Percentiles rank a stretch among this genome's conserved stretches.
phyloP scores from a whole-genome alignment of 2,888 invertebrate species.

The Nomada lathburiana region DNA sequence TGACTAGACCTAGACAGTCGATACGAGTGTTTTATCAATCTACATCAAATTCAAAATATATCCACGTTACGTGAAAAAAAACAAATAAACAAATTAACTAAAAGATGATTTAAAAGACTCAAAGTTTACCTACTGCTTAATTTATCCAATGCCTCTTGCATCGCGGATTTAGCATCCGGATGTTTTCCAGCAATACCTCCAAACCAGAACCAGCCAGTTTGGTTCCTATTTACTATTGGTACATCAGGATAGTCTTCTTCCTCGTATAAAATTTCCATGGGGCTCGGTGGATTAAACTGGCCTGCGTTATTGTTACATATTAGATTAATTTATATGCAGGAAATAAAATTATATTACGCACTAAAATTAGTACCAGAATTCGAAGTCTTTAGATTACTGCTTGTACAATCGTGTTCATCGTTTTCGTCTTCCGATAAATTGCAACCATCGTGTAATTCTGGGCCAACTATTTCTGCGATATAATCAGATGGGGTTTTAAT shows the following conservation, averaged over 20 bases:
- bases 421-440: slow-evolving; percentile 83
- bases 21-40: slow-evolving; percentile 33
- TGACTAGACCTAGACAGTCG: slow-evolving; percentile 77
- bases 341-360: neutral
- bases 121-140: slow-evolving; percentile 90
- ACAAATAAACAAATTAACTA: slow-evolving; percentile 30
- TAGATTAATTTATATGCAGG: neutral
- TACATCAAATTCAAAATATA: neutral
- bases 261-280: slow-evolving; percentile 85
- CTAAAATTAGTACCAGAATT: slow-evolving; percentile 76
- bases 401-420: slow-evolving; percentile 78
- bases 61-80: slow-evolving; percentile 22
- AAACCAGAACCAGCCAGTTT: slow-evolving; percentile 93
- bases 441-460: slow-evolving; percentile 82
- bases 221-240: slow-evolving; percentile 88
- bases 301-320: slow-evolving; percentile 73
- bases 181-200: slow-evolving; percentile 92
- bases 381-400: slow-evolving; percentile 78
- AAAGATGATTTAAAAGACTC: slow-evolving; percentile 62
- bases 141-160: slow-evolving; percentile 90
- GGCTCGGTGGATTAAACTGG: slow-evolving; percentile 84
- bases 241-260: slow-evolving; percentile 87
- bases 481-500: slow-evolving; percentile 82
- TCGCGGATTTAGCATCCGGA: slow-evolving; percentile 88
- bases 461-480: slow-evolving; percentile 82